Percentiles rank a stretch among this genome's conserved stretches.
Conservation (phyloP, 2,888 invertebrate genomes). For the Tuberolachnus salignus region DNA sequence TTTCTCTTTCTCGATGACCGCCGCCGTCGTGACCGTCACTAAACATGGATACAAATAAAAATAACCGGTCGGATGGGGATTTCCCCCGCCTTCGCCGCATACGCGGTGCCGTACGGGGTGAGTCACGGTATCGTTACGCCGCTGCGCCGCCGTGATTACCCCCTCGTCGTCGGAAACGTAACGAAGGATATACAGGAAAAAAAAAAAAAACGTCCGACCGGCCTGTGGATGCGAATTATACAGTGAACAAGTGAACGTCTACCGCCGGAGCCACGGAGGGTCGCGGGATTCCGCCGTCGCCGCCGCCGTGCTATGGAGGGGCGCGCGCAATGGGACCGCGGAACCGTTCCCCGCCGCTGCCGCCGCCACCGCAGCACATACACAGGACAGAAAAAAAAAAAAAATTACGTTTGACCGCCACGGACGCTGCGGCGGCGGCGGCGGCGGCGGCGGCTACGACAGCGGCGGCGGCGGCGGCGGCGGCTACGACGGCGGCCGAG, state of each 20-base stretch:
- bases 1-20: too few relatives aligned
- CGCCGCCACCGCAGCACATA: background rate
- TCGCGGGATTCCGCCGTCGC: background rate
- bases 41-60: too few relatives aligned
- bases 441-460: background rate
- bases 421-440: conserved; percentile 9
- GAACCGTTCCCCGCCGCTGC: too few relatives aligned
- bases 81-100: too few relatives aligned
- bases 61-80: too few relatives aligned
- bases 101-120: too few relatives aligned
- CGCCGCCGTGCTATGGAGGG: background rate
- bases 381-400: too few relatives aligned
- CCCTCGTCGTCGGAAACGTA: background rate
- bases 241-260: too few relatives aligned
- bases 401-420: conserved; percentile 36
- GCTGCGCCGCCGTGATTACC: background rate
- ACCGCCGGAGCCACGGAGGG: background rate
- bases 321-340: conserved; percentile 2
- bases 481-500: background rate
- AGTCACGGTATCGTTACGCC: too few relatives aligned
- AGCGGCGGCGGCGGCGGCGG: conserved; percentile 19
- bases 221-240: background rate
- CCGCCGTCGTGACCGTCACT: too few relatives aligned
- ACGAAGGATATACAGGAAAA: too few relatives aligned
- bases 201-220: background rate